phyloP scores from a whole-genome alignment of 2,797 vertebrate genomes.

The Phataginus tricuspis region DNA sequence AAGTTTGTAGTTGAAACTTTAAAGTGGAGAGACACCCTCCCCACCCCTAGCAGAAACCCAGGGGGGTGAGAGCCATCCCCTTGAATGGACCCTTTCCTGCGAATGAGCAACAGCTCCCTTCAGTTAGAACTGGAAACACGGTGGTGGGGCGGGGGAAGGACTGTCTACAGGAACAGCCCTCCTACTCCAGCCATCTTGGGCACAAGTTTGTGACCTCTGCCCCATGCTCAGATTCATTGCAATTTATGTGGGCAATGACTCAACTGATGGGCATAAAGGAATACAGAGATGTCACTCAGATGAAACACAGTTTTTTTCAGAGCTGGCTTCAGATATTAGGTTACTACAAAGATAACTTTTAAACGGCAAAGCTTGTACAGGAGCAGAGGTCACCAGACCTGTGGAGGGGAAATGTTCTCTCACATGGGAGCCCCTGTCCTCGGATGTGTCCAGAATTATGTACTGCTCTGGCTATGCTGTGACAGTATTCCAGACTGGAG shows the following conservation, averaged over 20 bases:
- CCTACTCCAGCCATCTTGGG: neutral
- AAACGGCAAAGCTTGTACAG: neutral
- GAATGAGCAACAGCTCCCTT: fast-evolving
- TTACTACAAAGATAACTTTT: neutral
- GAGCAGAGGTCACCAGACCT: neutral
- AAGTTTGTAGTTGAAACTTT: neutral
- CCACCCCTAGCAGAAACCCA: neutral
- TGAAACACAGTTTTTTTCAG: neutral
- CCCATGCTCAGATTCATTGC: neutral
- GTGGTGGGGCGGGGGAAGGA: too few relatives aligned
- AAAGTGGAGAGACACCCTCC: neutral
- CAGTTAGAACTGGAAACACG: neutral
- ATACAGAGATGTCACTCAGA: neutral
- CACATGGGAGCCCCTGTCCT: neutral
- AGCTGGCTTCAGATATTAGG: neutral
- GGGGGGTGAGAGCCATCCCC: too few relatives aligned
- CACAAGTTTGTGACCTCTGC: neutral
- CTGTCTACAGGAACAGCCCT: neutral
- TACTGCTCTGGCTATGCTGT: neutral
- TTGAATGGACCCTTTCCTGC: neutral
- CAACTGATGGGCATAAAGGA: neutral
- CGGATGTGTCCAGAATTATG: neutral
- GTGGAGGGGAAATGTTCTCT: neutral
- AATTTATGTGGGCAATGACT: neutral
- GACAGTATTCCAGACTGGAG: neutral